phyloP scores from a whole-genome alignment of 2,797 vertebrate genomes.

The Poecilia velifera region DNA sequence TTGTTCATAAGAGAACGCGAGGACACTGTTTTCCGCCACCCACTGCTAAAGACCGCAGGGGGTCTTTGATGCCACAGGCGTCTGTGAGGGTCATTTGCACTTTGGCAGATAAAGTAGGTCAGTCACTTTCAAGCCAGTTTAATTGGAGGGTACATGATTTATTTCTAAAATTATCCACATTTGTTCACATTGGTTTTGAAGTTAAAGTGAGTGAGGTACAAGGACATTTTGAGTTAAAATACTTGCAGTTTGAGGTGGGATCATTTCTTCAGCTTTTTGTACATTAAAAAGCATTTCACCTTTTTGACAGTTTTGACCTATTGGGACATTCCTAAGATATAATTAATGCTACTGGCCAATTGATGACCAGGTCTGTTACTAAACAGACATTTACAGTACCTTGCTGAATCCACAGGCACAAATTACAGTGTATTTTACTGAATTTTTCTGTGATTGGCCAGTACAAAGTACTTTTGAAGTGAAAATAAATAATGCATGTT shows the following conservation, averaged over 20 bases:
- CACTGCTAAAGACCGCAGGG: conserved; percentile 45
- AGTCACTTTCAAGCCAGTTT: conserved; percentile 32
- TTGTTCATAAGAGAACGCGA: conserved; percentile 24
- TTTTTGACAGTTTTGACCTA: not conserved
- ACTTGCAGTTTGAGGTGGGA: not conserved
- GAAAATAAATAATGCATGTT: not conserved
- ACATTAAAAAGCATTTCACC: not conserved
- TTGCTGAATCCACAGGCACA: not conserved
- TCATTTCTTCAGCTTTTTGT: not conserved
- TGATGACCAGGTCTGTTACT: not conserved
- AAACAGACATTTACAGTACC: not conserved
- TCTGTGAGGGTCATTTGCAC: conserved; percentile 47
- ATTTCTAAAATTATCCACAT: not conserved
- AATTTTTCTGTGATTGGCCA: not conserved
- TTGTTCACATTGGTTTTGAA: not conserved
- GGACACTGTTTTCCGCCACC: conserved; percentile 52
- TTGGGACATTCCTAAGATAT: not conserved
- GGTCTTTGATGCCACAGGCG: conserved; percentile 58
- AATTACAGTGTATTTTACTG: not conserved
- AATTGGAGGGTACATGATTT: conserved; percentile 1
- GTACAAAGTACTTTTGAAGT: not conserved
- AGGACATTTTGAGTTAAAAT: not conserved
- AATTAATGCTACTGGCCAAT: not conserved
- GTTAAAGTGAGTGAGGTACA: not conserved
- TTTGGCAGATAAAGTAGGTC: conserved; percentile 26